phyloP scores from a whole-genome alignment of 2,888 invertebrate species.

The Diachrysia chrysitis region DNA sequence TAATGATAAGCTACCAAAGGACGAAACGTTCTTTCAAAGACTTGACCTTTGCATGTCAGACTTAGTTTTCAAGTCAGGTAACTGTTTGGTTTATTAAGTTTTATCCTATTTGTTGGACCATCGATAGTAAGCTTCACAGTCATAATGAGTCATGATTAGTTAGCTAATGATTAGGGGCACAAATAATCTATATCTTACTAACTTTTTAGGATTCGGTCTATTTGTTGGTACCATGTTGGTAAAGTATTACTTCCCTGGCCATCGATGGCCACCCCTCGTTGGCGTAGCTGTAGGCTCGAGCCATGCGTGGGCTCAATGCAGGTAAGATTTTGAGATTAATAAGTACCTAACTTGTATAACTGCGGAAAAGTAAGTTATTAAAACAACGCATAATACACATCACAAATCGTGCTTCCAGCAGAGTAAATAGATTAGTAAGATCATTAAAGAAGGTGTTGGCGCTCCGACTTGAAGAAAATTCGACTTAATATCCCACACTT shows the following conservation, averaged over 20 bases:
- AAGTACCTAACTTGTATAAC: too few species aligned
- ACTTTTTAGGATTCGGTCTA: neutral
- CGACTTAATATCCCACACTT: too few species aligned
- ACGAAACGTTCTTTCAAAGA: neutral
- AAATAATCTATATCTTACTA: neutral
- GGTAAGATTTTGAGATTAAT: neutral
- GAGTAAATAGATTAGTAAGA: too few species aligned
- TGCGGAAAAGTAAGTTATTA: too few species aligned
- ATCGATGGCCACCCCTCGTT: neutral
- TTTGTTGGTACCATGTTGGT: neutral
- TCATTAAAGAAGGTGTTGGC: too few species aligned
- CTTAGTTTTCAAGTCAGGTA: conserved; percentile 1
- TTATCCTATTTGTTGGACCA: neutral
- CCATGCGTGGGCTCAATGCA: neutral
- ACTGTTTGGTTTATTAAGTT: neutral
- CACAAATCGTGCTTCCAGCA: too few species aligned
- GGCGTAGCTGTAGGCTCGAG: neutral
- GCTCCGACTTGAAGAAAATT: too few species aligned
- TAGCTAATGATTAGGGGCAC: neutral
- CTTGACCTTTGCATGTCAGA: neutral
- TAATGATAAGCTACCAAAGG: neutral
- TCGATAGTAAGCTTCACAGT: neutral
- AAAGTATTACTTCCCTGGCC: neutral
- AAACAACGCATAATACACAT: too few species aligned
- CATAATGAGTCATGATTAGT: too few species aligned